Evolutionary conservation across 2,113 vertebrate genomes (phyloP).

Genomic region (Leptobrachium leishanense): DNA sequence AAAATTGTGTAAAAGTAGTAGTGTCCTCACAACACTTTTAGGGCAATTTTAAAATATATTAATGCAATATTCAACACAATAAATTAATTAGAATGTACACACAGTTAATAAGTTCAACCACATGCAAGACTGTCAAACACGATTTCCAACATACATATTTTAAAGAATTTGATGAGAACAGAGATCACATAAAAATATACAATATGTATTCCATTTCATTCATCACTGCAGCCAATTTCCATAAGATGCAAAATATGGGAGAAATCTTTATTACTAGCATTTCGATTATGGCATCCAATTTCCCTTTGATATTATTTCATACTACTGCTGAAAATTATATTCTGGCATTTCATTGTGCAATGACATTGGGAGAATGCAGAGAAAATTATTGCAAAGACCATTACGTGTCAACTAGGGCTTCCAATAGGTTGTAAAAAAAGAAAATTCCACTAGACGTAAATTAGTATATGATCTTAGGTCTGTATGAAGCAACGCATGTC

Average conservation of each 20-base stretch:
- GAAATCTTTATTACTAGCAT: constrained; percentile 9
- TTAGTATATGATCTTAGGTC: not conserved
- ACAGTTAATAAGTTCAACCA: no score
- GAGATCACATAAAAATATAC: not conserved
- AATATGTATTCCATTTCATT: not conserved
- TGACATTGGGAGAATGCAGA: constrained; percentile 23
- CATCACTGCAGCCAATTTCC: not conserved
- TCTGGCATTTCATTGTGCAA: not conserved
- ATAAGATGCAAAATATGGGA: not conserved
- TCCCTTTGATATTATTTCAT: constrained; percentile 24
- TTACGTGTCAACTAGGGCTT: constrained; percentile 5
- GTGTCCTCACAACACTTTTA: no score
- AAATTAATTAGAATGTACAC: no score
- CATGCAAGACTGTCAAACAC: no score
- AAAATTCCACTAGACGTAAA: constrained; percentile 29
- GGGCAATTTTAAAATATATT: no score
- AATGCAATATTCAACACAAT: no score
- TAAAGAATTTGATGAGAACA: no score
- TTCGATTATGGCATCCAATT: constrained; percentile 21
- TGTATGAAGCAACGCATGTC: not conserved
- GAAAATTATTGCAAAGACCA: constrained; percentile 40
- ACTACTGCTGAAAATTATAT: constrained; percentile 20
- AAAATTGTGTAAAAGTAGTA: no score
- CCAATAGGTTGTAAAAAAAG: constrained; percentile 36
- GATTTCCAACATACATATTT: no score